Evolutionary conservation across 1,140 invertebrate species (phyloP).

Genomic region (Drosophila subpulchrella): DNA sequence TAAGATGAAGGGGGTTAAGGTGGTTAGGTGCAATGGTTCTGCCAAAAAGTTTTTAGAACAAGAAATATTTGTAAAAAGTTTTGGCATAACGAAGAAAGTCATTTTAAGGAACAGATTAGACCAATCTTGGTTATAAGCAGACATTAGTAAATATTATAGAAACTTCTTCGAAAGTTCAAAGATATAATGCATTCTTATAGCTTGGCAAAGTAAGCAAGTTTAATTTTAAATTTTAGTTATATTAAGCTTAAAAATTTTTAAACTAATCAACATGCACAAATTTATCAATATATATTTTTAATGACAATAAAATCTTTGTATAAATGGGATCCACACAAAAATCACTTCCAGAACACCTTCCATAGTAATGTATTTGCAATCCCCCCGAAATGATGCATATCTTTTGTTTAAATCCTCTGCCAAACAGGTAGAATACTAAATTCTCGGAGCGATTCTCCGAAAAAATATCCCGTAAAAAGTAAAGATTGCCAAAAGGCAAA

Average conservation of each 20-base stretch:
- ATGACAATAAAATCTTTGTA: no score
- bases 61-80: background rate
- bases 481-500: constrained; percentile 6
- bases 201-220: background rate
- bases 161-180: background rate
- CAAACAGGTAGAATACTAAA: constrained; percentile 24
- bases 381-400: background rate
- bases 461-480: constrained; percentile 23
- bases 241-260: no score
- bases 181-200: background rate
- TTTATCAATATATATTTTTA: no score
- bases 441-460: constrained; percentile 8
- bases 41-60: background rate
- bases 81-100: background rate
- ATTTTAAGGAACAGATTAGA: background rate
- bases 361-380: no score
- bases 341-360: background rate
- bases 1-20: background rate
- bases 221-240: background rate
- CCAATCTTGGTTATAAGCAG: background rate
- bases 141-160: background rate
- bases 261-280: no score
- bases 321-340: background rate
- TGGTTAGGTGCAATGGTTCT: constrained; percentile 1
- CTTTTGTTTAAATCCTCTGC: background rate